phyloP scores from a whole-genome alignment of 2,888 invertebrate genomes.

The Napeogenes sylphis region DNA sequence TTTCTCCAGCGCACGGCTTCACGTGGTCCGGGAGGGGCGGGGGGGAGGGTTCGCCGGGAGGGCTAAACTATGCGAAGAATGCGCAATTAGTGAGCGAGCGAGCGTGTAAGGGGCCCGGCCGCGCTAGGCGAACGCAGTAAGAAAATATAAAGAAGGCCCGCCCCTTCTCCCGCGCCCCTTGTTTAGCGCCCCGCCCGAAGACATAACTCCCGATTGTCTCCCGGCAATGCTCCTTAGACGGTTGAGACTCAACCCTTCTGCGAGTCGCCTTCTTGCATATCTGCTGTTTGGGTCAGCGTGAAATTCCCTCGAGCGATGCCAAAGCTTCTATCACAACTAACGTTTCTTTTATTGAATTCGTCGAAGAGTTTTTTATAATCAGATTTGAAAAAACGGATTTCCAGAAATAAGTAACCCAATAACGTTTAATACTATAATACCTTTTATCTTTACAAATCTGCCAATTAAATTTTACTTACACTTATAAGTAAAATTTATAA shows the following conservation, averaged over 20 bases:
- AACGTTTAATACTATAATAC: too few relatives aligned
- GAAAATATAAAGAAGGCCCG: conserved; percentile 85
- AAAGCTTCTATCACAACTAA: conserved; percentile 56
- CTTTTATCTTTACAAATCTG: too few relatives aligned
- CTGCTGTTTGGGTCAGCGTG: conserved; percentile 76
- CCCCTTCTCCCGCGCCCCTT: conserved; percentile 72
- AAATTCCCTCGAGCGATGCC: conserved; percentile 53
- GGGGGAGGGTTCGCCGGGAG: conserved; percentile 79
- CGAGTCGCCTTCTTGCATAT: conserved; percentile 69
- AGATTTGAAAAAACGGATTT: too few relatives aligned
- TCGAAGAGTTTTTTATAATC: conserved; percentile 12
- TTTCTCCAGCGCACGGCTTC: conserved; percentile 77
- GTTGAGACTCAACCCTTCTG: conserved; percentile 72
- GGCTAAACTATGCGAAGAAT: conserved; percentile 97
- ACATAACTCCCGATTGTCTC: conserved; percentile 78
- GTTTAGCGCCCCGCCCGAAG: conserved; percentile 77
- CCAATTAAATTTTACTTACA: too few relatives aligned
- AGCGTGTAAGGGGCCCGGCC: conserved; percentile 81
- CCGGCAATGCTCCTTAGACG: conserved; percentile 71
- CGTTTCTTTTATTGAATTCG: conserved; percentile 52
- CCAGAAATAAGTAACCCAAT: too few relatives aligned
- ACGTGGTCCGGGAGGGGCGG: conserved; percentile 74
- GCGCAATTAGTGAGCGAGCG: conserved; percentile 95
- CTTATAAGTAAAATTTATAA: too few relatives aligned
- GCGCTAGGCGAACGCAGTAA: conserved; percentile 79